Percentiles rank a stretch among this genome's conserved stretches.
Evolutionary conservation across 2,888 invertebrate species (phyloP).

Genomic region (Rhingia rostrata): DNA sequence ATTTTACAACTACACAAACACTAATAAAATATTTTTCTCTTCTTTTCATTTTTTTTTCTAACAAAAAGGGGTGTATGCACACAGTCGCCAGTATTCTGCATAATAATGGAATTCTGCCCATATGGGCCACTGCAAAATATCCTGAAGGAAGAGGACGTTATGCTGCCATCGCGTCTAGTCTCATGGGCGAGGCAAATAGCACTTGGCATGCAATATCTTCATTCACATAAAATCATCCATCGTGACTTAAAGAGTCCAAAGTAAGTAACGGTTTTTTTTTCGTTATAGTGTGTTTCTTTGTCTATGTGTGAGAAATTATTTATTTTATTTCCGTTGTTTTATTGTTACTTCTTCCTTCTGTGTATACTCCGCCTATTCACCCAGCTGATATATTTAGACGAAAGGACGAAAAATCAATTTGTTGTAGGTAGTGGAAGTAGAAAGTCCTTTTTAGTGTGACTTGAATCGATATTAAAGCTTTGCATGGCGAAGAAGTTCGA

Average conservation of each 20-base stretch:
- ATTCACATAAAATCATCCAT: slow-evolving; percentile 98
- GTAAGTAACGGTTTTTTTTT: slow-evolving; percentile 79
- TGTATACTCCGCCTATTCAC: not conserved
- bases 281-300: not conserved
- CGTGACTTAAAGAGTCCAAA: slow-evolving; percentile 99
- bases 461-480: slow-evolving; percentile 31
- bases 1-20: slow-evolving; percentile 1
- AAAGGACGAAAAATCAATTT: slow-evolving; percentile 14
- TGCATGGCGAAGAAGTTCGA: not conserved
- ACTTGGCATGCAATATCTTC: slow-evolving; percentile 97
- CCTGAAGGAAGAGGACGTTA: slow-evolving; percentile 91
- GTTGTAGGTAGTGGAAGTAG: not conserved
- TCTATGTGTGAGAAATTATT: no score
- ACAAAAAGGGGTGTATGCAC: slow-evolving; percentile 93
- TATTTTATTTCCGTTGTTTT: slow-evolving; percentile 11
- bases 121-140: slow-evolving; percentile 97
- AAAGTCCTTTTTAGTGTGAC: not conserved
- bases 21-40: not conserved
- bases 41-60: slow-evolving; percentile 73
- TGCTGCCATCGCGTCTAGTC: slow-evolving; percentile 93
- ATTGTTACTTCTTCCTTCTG: not conserved
- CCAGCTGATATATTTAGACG: slow-evolving; percentile 7
- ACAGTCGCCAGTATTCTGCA: slow-evolving; percentile 94
- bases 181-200: slow-evolving; percentile 98
- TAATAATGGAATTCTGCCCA: slow-evolving; percentile 99